These are phyloP conservation scores for Sebastes miniatus DNA, from an alignment of 2,797 vertebrate species.

Conservation along the genomic window DNA sequence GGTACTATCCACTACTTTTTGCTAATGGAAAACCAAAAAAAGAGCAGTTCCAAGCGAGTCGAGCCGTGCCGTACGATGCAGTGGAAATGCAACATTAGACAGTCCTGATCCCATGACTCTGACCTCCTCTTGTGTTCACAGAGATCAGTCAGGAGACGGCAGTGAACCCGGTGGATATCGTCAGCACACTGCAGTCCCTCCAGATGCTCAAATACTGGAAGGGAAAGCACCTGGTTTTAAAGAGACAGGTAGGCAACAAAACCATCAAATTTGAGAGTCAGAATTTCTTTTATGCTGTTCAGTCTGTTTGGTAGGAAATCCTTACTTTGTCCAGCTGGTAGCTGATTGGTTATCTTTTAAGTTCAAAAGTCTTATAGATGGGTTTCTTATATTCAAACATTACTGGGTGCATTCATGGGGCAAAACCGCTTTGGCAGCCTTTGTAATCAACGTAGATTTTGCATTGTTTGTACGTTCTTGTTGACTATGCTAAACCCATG, in stretches of 20 bases:
- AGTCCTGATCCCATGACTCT: background rate
- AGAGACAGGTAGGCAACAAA: conserved; percentile 88
- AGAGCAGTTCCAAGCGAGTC: background rate
- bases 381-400: too few relatives aligned
- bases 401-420: too few relatives aligned
- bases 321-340: background rate
- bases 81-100: background rate
- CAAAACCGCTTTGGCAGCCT: too few relatives aligned
- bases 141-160: conserved; percentile 98
- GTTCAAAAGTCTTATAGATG: background rate
- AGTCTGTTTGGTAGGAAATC: background rate
- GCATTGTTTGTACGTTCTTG: too few relatives aligned
- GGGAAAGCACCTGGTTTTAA: conserved; percentile 95
- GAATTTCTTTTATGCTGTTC: background rate
- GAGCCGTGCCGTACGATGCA: background rate
- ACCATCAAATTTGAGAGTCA: background rate
- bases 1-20: background rate
- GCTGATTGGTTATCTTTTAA: background rate
- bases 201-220: conserved; percentile 99
- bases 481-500: too few relatives aligned
- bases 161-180: conserved; percentile 96
- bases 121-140: conserved; percentile 58
- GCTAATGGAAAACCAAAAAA: background rate
- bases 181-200: conserved; percentile 96
- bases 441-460: too few relatives aligned